phyloP scores from a whole-genome alignment of 2,888 invertebrate genomes.

The Tanypteryx hageni region DNA sequence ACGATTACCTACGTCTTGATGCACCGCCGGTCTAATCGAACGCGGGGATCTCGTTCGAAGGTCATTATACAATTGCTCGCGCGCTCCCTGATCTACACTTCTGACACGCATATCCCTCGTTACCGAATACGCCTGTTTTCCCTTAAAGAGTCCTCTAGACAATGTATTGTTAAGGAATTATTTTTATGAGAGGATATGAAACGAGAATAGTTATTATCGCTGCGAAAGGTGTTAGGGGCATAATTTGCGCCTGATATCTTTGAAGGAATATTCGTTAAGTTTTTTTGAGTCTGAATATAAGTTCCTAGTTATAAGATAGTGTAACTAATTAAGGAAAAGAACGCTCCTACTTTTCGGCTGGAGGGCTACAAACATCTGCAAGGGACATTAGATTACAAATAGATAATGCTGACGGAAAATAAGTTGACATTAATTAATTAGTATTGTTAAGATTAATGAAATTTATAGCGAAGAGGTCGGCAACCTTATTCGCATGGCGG shows the following conservation, averaged over 20 bases:
- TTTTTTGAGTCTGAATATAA: background rate
- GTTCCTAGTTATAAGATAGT: conserved; percentile 6
- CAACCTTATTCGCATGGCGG: no score
- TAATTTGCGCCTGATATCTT: conserved; percentile 52
- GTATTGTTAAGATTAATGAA: background rate
- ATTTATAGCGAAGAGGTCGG: no score
- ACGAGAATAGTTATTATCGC: background rate
- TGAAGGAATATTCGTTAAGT: background rate
- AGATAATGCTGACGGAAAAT: background rate
- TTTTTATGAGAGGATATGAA: background rate
- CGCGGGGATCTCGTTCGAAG: background rate
- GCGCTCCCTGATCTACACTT: background rate
- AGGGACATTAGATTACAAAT: background rate
- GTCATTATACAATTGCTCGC: conserved; percentile 12
- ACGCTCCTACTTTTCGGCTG: background rate
- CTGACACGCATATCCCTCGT: conserved; percentile 21
- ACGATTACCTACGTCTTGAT: conserved; percentile 27
- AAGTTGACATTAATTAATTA: conserved; percentile 31
- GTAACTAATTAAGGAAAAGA: background rate
- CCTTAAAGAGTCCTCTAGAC: background rate
- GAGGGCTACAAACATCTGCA: background rate
- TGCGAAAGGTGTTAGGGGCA: background rate
- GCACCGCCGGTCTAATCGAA: background rate
- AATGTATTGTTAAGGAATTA: background rate
- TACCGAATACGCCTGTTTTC: background rate